These are phyloP conservation scores for Chelon labrosus DNA, from an alignment of 2,797 vertebrate genomes.

Conservation along the genomic window DNA sequence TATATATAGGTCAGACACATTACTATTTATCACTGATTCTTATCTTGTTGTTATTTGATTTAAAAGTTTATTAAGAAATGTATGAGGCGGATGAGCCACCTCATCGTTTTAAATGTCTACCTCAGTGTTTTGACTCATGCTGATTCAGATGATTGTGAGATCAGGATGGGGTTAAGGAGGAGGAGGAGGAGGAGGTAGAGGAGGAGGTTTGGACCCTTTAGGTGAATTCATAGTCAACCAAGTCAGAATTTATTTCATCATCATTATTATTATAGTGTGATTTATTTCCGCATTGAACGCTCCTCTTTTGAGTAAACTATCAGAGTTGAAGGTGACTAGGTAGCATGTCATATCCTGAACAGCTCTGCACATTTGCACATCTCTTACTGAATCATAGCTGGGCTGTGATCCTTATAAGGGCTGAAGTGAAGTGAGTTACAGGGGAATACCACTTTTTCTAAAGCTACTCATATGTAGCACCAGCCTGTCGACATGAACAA, in stretches of 20 bases:
- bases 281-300: too few species aligned
- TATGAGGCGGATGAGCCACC: constrained; percentile 23
- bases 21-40: neutral
- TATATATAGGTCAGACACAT: too few species aligned
- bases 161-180: constrained; percentile 4
- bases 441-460: neutral
- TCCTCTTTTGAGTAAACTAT: neutral
- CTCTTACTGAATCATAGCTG: constrained; percentile 12
- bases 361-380: constrained; percentile 23
- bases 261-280: neutral
- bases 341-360: constrained; percentile 20
- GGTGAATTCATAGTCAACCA: constrained; percentile 17
- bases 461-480: neutral
- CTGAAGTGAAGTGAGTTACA: constrained; percentile 12
- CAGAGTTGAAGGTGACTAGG: constrained; percentile 7
- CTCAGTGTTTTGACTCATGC: constrained; percentile 44
- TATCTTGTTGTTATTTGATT: neutral
- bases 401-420: constrained; percentile 17
- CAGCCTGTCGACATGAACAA: neutral
- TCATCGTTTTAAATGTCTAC: constrained; percentile 41
- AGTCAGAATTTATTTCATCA: constrained; percentile 34
- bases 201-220: constrained; percentile 21
- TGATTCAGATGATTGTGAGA: constrained; percentile 41
- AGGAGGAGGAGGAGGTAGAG: constrained; percentile 12
- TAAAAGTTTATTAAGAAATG: neutral